Percentiles rank a stretch among this genome's conserved stretches.
Conservation (phyloP, 2,797 vertebrate species). For the Mus caroli region DNA sequence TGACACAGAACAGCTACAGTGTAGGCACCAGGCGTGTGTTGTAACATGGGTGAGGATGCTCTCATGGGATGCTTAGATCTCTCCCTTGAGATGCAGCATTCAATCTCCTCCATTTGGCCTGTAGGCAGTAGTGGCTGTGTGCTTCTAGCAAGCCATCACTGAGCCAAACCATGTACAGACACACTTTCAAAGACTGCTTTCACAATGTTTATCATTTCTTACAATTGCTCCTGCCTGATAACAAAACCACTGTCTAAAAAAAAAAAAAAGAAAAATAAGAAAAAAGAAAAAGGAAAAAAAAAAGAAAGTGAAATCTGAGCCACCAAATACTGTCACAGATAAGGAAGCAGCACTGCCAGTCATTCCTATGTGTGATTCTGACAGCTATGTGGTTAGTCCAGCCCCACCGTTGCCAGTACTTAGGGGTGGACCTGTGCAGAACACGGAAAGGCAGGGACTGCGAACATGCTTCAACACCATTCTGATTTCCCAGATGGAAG, state of each 20-base stretch:
- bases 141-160: not conserved
- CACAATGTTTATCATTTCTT: conserved; percentile 22
- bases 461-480: conserved; percentile 78
- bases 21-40: not conserved
- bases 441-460: conserved; percentile 76
- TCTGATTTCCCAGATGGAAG: conserved; percentile 88
- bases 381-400: conserved; percentile 83
- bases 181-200: not conserved
- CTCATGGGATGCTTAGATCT: conserved; percentile 12
- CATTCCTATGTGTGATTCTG: conserved; percentile 73
- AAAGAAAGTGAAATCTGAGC: conserved; percentile 53
- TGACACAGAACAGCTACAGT: not conserved
- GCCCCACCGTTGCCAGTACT: conserved; percentile 64
- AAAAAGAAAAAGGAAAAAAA: not conserved
- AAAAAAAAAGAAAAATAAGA: not conserved
- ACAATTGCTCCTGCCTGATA: not conserved
- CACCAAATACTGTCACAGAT: conserved; percentile 53
- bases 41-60: not conserved
- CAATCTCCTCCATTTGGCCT: conserved; percentile 36
- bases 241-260: not conserved
- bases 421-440: conserved; percentile 77
- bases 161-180: not conserved
- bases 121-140: not conserved
- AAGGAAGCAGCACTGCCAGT: conserved; percentile 56
- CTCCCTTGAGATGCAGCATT: not conserved